These are phyloP conservation scores for Bungarus multicinctus DNA, from an alignment of 2,113 vertebrate genomes.

Conservation along the genomic window DNA sequence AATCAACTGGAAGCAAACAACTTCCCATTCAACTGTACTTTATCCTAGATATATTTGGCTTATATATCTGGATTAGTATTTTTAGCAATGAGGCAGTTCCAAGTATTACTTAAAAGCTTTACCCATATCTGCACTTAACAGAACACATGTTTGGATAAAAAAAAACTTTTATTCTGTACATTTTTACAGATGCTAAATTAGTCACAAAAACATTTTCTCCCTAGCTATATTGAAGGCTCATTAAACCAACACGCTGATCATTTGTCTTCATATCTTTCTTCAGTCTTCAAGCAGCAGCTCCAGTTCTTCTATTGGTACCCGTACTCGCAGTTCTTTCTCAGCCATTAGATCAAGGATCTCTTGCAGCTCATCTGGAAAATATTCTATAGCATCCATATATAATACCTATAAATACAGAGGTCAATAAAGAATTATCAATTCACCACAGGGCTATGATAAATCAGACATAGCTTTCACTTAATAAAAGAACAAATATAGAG, in stretches of 20 bases:
- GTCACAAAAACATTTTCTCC: background rate
- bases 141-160: background rate
- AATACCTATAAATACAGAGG: constrained; percentile 69
- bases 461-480: background rate
- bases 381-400: constrained; percentile 84
- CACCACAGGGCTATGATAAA: background rate
- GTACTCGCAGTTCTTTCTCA: constrained; percentile 86
- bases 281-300: constrained; percentile 88
- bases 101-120: constrained; percentile 8
- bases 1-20: constrained; percentile 10
- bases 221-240: background rate
- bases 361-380: constrained; percentile 83
- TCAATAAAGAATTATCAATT: background rate
- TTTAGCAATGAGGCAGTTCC: constrained; percentile 7
- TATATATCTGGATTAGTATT: background rate
- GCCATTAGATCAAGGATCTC: constrained; percentile 87
- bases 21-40: constrained; percentile 22
- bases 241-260: background rate
- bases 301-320: constrained; percentile 88
- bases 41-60: constrained; percentile 20
- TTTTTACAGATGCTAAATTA: constrained; percentile 2
- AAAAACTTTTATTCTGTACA: background rate
- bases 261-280: background rate
- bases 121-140: constrained; percentile 6
- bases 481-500: background rate